Evolutionary conservation across 2,888 invertebrate genomes (phyloP), one percentile per base, ranked within the genome.

Genomic region (Monoplex corrugatus): DNA sequence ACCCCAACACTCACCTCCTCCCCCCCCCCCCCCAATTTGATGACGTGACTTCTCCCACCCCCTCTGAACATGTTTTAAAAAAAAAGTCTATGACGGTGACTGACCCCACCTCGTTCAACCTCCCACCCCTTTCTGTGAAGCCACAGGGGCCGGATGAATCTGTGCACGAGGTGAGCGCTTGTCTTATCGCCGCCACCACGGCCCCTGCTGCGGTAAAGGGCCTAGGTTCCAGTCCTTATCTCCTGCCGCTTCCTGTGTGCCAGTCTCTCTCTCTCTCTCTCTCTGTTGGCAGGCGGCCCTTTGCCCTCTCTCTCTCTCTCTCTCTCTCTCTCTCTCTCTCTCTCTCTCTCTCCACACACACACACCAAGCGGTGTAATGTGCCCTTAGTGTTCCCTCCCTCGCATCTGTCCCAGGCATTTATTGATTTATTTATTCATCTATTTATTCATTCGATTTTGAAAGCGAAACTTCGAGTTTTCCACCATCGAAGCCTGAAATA

Each of bases 181-280:
- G 45, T 57, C 87, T 87, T 87, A 87, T 87, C 87, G 35, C 35
- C 75, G 75, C n/a, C n/a, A 68, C 1, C 10, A 23, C 44, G 78
- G 80, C 88, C 75, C 84, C 84, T 84, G 83, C 84, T 84, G 72
- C 88, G 68, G 68, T 32, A 40, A 32, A n/a, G 40, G 83, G 84
- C 43, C 57, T 89, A 38, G 80, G 50, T 68, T 89, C 86, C 86
- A 86, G 32, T 86, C 89, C 78, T 89, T 86, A 86, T 89, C 86
- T 89, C 38, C 68, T 23, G 13, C 80, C 35, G 80, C 82, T 89
- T 80, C 89, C 86, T 89, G 75, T 89, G 75, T 82, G 80, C 63
- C 82, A 57, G 86, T 68, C 35, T 86, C 44, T 50, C 32, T 43
- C 68, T n/a, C 72, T 63, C n/a, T n/a, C n/a, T n/a, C n/a, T n/a